phyloP scores from a whole-genome alignment of 2,888 invertebrate species.

The Nymphalis urticae region DNA sequence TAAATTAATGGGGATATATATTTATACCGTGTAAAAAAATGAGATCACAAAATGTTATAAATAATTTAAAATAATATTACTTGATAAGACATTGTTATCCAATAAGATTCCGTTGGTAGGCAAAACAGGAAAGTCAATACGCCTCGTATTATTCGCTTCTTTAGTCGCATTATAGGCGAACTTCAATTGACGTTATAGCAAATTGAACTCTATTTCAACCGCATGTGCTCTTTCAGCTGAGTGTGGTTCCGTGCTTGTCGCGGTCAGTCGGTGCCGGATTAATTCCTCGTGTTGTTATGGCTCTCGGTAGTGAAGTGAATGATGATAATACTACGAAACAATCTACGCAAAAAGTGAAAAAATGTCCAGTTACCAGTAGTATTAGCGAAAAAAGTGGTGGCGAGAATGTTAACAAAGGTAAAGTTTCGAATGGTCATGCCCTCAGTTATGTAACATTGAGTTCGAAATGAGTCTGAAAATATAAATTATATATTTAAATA shows the following conservation, averaged over 20 bases:
- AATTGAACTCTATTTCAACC: constrained; percentile 76
- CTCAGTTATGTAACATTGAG: constrained; percentile 78
- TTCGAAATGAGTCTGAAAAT: constrained; percentile 53
- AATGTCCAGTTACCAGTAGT: constrained; percentile 68
- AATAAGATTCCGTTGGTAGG: constrained; percentile 31
- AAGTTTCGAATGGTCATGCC: constrained; percentile 68
- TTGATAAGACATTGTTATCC: constrained; percentile 9
- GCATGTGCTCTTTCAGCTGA: constrained; percentile 81
- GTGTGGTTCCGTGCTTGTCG: constrained; percentile 75
- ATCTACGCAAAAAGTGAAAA: constrained; percentile 77
- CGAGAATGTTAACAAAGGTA: constrained; percentile 76
- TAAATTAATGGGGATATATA: not conserved
- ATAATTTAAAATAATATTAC: not conserved
- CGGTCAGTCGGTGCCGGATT: constrained; percentile 76
- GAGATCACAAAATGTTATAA: not conserved
- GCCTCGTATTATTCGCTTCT: constrained; percentile 23
- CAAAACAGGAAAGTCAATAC: constrained; percentile 18
- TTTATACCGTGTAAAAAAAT: constrained; percentile 4
- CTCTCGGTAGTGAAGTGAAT: constrained; percentile 82
- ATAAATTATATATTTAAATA: constrained; percentile 46
- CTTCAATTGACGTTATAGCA: constrained; percentile 59
- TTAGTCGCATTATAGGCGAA: constrained; percentile 44
- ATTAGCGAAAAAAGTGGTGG: constrained; percentile 69
- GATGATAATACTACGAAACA: constrained; percentile 77
- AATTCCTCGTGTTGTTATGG: constrained; percentile 82